Evolutionary conservation across 2,113 vertebrate genomes (phyloP).

Genomic region (Hippocampus mohnikei): DNA sequence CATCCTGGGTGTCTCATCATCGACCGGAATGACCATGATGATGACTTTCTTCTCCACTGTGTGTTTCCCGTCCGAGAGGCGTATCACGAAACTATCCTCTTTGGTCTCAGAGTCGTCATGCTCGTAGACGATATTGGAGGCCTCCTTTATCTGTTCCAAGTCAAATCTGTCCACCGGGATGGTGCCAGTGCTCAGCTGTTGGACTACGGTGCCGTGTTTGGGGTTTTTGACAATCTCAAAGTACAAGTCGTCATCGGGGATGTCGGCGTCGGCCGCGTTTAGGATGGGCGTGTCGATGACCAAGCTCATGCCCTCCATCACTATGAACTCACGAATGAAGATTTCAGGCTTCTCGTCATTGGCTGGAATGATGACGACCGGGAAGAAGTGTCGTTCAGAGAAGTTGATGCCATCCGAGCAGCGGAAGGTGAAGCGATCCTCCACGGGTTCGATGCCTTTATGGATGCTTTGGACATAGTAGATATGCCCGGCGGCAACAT

Average conservation of each 20-base stretch:
- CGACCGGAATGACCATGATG: conserved; percentile 85
- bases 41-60: conserved; percentile 74
- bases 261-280: conserved; percentile 82
- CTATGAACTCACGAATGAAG: conserved; percentile 85
- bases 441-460: conserved; percentile 85
- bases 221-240: conserved; percentile 83
- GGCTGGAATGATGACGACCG: conserved; percentile 80
- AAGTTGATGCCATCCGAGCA: conserved; percentile 95
- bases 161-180: conserved; percentile 79
- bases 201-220: conserved; percentile 81
- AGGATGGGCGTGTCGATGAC: conserved; percentile 87
- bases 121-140: conserved; percentile 89
- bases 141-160: conserved; percentile 85
- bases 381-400: conserved; percentile 84
- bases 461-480: conserved; percentile 94
- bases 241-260: conserved; percentile 78
- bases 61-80: conserved; percentile 85
- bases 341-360: conserved; percentile 93
- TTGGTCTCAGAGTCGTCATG: conserved; percentile 92
- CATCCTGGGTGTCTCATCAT: conserved; percentile 94
- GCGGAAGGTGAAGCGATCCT: conserved; percentile 86
- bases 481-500: conserved; percentile 80
- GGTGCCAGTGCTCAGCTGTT: conserved; percentile 83
- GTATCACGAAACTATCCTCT: conserved; percentile 84
- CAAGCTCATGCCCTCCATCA: conserved; percentile 95